Conservation (phyloP, 2,888 invertebrate species). For the Ornithoptera priamus region DNA sequence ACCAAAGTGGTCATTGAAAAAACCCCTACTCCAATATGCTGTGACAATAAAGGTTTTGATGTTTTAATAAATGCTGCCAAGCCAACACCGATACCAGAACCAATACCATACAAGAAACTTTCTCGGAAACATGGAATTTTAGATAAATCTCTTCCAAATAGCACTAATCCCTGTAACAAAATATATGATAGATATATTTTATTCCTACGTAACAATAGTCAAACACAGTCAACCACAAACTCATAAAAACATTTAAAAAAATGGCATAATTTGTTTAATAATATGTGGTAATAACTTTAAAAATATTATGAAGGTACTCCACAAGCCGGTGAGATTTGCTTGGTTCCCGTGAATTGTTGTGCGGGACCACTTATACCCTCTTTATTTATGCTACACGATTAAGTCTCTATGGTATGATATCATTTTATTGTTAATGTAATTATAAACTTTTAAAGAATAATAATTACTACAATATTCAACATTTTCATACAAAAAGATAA, state of each 20-base stretch:
- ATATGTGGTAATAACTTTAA: no score
- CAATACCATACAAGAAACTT: slow-evolving; percentile 87
- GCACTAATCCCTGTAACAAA: slow-evolving; percentile 72
- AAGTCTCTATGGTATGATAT: no score
- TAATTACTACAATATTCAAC: background rate
- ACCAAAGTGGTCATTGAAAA: slow-evolving; percentile 82
- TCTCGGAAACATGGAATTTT: slow-evolving; percentile 90
- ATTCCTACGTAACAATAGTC: background rate
- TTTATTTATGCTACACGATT: no score
- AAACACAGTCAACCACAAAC: no score
- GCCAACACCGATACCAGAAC: slow-evolving; percentile 84
- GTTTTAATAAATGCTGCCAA: slow-evolving; percentile 86
- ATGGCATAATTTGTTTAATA: no score
- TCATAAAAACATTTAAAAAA: no score
- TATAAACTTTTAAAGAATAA: background rate
- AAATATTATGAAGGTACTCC: no score
- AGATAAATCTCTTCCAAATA: slow-evolving; percentile 86
- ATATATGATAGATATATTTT: background rate
- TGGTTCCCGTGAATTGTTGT: no score
- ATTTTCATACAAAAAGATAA: background rate
- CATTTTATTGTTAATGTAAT: no score
- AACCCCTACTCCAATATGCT: slow-evolving; percentile 83
- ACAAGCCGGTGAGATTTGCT: no score
- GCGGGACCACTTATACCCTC: no score
- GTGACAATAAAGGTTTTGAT: slow-evolving; percentile 82